These are phyloP conservation scores for Acrocephalus arundinaceus DNA, from an alignment of 2,113 vertebrate genomes.

Conservation along the genomic window DNA sequence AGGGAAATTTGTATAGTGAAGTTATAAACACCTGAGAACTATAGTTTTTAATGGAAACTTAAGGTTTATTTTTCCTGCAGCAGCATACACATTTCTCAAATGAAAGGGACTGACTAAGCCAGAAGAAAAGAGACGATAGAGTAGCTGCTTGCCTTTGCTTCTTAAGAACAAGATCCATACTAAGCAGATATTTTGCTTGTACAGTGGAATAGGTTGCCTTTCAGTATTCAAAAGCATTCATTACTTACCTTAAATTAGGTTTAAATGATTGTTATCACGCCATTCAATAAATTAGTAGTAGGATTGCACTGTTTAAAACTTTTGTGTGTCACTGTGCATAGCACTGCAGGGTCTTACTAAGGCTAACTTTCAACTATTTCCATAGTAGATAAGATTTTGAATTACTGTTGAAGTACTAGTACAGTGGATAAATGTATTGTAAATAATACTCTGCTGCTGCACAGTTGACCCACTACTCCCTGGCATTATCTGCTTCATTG, in stretches of 20 bases:
- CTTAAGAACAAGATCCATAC: neutral
- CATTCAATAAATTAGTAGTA: neutral
- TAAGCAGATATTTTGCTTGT: neutral
- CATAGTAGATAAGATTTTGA: neutral
- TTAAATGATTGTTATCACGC: neutral
- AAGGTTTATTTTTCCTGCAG: neutral
- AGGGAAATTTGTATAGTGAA: neutral
- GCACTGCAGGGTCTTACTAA: neutral
- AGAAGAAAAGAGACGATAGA: neutral
- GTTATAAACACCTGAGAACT: neutral
- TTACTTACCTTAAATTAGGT: neutral
- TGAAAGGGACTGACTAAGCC: neutral
- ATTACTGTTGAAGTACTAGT: neutral
- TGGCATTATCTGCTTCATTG: neutral
- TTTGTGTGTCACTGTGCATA: neutral
- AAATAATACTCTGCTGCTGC: neutral
- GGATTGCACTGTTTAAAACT: neutral
- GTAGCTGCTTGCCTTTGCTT: neutral
- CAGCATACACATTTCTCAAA: neutral
- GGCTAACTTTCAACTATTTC: neutral
- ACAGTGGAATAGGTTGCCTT: neutral
- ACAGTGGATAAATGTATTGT: neutral
- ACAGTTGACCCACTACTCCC: neutral
- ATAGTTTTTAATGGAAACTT: neutral
- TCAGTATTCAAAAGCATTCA: neutral